Base-by-base conservation (phyloP, 2,888 invertebrate species). In the Himalopsyche kuldschensis region DNA sequence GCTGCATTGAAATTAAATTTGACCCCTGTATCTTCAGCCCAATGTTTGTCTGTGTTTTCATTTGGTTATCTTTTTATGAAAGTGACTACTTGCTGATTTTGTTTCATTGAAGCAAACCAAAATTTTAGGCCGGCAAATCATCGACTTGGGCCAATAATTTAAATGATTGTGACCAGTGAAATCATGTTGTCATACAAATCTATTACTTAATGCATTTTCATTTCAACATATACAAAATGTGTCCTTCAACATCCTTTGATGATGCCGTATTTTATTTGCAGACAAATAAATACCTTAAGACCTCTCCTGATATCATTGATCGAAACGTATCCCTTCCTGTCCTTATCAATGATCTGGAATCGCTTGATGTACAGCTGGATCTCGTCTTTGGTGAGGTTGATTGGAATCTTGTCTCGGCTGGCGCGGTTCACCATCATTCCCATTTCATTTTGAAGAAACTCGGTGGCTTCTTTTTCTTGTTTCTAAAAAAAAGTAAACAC, bases 321-420 rank as follows among this genome's bases (percentile, higher is more conserved):
- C 31, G 99, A 99, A 84, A 99, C 98, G 90, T 96, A 99, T 87
- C 99, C 99, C 90, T 99, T 99, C 88, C 96, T 95, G 88, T 99
- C 99, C 88, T 95, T 95, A 92, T 99, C 99, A 87, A 99, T 96
- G 87, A 96, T 94, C 90, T 97, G 96, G 95, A 99, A 99, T 84
- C 99, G 94, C 89, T 97, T 97, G 88, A 98, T 97, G 90, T 98
- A 99, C 10, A 95, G 92, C 90, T 97, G 96, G 88, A 99, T 97
- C 91, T 99, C 99, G 84, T 98, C 97, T 90, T 97, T 97, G 87
- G 95, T 96, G 80, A 99, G 93, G 91, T 97, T 97, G 88, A 98
- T 97, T 1, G 97, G 97, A 86, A 97, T 95, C 90, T 96, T 96
- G 89, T 96, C 97, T 88, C 95, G 94, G 81, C 96, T 96, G 41